Evolutionary conservation across 2,888 invertebrate species (phyloP), one percentile per base, ranked within the genome.

Genomic region (Agriopis marginaria): DNA sequence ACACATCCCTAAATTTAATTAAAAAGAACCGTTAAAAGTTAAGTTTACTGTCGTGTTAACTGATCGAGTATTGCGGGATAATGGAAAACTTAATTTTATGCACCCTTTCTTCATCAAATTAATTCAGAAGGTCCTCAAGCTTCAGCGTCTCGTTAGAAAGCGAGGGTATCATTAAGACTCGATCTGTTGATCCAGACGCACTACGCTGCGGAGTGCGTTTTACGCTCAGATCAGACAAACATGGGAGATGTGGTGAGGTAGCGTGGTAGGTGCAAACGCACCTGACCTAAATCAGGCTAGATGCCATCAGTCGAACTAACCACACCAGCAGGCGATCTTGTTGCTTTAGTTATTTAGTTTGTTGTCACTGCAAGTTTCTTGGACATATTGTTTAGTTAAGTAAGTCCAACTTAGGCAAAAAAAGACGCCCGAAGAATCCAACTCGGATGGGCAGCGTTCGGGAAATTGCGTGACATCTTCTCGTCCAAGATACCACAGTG

Each of bases 31-130:
- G 70, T 74, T 63, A 71, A 72, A 68, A 66, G 44, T 70, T 71
- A 65, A 65, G 45, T 71, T 74, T 66, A 76, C 63, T 65, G 68
- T 62, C 74, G 61, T 65, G 74, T 73, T 74, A 74, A 76, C 73
- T 74, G 74, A 74, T 76, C 67, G 70, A 65, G 71, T 70, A 73
- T 63, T 67, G 74, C 66, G 50, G 53, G 61, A 70, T 70, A 66
- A 67, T 69, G 69, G 53, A 72, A 71, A 60, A 63, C 59, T 70
- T 69, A 65, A 60, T 63, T 66, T 62, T 63, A 63, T 70, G 63
- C 63, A 66, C 66, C 69, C 69, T 63, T 70, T 63, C 62, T 50
- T 62, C 61, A 62, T 51, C 51, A 51, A 65, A 69, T 69, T 69
- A 69, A 69, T 69, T 69, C 65, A 23, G 54, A 45, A 62, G 65